Evolutionary conservation across 37 sponge, comb jelly and placozoan species (phyloP), one percentile per base, ranked within the genome.

Genomic region (Eunapius fragilis): DNA sequence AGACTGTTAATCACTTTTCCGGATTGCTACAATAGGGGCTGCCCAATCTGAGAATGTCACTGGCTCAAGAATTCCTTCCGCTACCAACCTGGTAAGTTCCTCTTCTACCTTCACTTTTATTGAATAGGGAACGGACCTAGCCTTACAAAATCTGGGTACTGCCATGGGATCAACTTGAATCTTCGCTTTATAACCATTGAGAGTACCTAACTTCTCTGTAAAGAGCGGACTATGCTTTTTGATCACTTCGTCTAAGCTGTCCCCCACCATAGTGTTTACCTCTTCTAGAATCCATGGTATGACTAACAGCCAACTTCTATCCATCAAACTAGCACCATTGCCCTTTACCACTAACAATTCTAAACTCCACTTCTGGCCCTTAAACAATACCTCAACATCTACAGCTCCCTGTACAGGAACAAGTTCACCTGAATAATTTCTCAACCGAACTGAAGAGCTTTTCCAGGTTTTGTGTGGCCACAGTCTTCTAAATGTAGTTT

Each of bases 21-120:
- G 24, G 0, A 89, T 76, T 31, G 85, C 35, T 27, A 89, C 85
- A 27, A 89, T 72, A n/a, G 85, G 90, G 4, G 90, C 72, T 28
- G 85, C 83, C 85, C 90, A 89, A 34, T 80, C 80, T 27, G 85
- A 67, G 14, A 72, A 70, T 84, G 83, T 75, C 31, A 89, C 76
- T 19, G 84, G 74, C 31, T 70, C 73, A 6, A 89, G 27, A 19
- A 69, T 84, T 19, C 84, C 84, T 34, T 84, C 84, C n/a, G 25
- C 31, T 25, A 71, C 80, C 17, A 89, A 41, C 23, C 67, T 24
- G 22, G 84, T 69, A 13, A 89, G 30, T 32, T 70, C 50, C 24
- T 36, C 68, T 27, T 89, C 76, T 24, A 89, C 85, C 75, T 80
- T 80, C 17, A 6, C 31, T 28, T 37, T 48, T 80, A 89, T 24